Evolutionary conservation across 2,888 invertebrate genomes (phyloP).

Genomic region (Callinectes sapidus): DNA sequence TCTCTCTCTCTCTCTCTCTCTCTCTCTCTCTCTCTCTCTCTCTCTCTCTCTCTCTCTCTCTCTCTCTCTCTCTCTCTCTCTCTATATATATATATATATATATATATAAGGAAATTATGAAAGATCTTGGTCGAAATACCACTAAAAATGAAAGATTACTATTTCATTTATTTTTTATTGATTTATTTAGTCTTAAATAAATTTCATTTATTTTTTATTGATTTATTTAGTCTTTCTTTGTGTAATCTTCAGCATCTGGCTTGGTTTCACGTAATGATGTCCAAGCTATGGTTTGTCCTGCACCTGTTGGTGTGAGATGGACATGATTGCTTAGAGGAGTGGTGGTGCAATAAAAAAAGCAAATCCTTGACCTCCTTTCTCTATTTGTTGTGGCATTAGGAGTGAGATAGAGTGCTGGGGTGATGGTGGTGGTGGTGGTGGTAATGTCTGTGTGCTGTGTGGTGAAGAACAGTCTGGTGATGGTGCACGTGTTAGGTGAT

Average conservation of each 20-base stretch:
- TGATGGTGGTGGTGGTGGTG: not conserved
- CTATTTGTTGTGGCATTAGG: not conserved
- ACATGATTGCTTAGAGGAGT: not conserved
- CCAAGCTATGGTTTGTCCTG: not conserved
- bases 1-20: constrained; percentile 47
- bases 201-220: no score
- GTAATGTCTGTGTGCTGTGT: not conserved
- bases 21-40: constrained; percentile 26
- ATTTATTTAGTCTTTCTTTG: no score
- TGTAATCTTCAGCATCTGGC: no score
- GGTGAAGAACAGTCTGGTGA: not conserved
- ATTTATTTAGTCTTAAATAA: no score
- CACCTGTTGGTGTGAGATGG: not conserved
- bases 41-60: constrained; percentile 26
- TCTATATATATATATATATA: no score
- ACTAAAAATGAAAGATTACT: not conserved
- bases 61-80: constrained; percentile 15
- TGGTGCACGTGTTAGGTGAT: no score
- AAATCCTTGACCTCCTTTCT: not conserved
- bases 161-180: not conserved
- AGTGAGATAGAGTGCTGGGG: not conserved
- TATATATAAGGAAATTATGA: not conserved
- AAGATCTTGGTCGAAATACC: not conserved
- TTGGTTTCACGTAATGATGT: not conserved
- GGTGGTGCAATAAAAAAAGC: not conserved